phyloP scores from a whole-genome alignment of 1,140 invertebrate genomes.

The Gonioctena quinquepunctata region DNA sequence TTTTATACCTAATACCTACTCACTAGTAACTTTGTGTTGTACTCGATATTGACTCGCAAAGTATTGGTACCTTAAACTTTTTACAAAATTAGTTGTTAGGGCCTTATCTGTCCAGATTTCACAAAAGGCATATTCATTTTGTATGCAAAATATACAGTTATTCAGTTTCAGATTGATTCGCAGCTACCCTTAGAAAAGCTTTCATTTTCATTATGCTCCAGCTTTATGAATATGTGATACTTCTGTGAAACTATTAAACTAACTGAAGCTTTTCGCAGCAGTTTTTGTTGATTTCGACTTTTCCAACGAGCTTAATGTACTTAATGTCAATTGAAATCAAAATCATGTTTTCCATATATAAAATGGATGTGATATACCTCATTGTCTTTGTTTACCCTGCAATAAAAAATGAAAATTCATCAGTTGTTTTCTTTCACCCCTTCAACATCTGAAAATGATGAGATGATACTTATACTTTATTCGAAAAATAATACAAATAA shows the following conservation, averaged over 20 bases:
- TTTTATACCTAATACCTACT: no score
- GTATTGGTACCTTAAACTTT: background rate
- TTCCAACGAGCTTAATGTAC: constrained; percentile 50
- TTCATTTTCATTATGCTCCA: background rate
- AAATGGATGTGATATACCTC: constrained; percentile 39
- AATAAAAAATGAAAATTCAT: constrained; percentile 25
- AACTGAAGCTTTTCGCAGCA: background rate
- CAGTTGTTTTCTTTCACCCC: no score
- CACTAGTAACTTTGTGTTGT: no score
- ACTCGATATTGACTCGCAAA: background rate
- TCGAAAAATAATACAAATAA: no score
- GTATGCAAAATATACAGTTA: background rate
- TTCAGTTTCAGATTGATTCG: background rate
- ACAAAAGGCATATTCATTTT: no score
- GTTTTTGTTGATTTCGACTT: constrained; percentile 28
- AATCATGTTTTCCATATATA: constrained; percentile 43
- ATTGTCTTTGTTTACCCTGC: constrained; percentile 33
- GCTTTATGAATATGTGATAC: background rate
- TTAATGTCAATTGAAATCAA: constrained; percentile 52
- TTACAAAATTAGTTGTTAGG: background rate
- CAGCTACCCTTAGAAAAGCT: background rate
- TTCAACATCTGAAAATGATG: no score
- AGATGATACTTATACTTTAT: no score
- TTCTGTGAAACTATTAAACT: background rate
- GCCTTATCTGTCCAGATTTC: no score